Evolutionary conservation across 2,797 vertebrate genomes (phyloP).

Genomic region (Chromobotia macracanthus): DNA sequence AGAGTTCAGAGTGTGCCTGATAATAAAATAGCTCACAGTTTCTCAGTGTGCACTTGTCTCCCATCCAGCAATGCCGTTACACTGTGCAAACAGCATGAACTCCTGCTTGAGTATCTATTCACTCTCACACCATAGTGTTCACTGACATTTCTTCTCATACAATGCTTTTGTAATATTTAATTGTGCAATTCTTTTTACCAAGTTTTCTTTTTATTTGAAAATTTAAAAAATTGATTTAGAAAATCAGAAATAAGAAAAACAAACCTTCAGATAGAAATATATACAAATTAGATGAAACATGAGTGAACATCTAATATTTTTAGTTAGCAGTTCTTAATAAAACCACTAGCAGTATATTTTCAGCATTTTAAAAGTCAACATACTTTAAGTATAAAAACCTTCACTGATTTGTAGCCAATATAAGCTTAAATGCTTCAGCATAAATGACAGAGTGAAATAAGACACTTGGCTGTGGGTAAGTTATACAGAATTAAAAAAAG

Average conservation of each 20-base stretch:
- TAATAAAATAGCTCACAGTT: constrained; percentile 43
- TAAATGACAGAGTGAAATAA: neutral
- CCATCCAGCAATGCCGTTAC: constrained; percentile 55
- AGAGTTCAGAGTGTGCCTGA: constrained; percentile 41
- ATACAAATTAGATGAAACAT: neutral
- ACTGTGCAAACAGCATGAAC: constrained; percentile 51
- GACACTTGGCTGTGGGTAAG: neutral
- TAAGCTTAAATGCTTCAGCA: neutral
- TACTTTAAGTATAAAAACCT: neutral
- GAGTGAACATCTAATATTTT: neutral
- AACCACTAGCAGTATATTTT: neutral
- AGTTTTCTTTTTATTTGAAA: too few species aligned
- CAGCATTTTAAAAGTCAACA: neutral
- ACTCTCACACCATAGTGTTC: neutral
- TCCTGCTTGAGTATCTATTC: neutral
- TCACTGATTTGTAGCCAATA: neutral
- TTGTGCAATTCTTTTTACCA: neutral
- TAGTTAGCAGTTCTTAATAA: neutral
- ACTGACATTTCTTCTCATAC: neutral
- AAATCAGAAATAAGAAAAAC: too few species aligned
- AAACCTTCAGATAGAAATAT: neutral
- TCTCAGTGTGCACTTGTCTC: constrained; percentile 39
- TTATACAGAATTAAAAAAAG: neutral
- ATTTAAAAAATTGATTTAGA: too few species aligned
- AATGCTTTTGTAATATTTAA: neutral